Evolutionary conservation across 2,888 invertebrate genomes (phyloP).

Genomic region (Acronicta aceris): DNA sequence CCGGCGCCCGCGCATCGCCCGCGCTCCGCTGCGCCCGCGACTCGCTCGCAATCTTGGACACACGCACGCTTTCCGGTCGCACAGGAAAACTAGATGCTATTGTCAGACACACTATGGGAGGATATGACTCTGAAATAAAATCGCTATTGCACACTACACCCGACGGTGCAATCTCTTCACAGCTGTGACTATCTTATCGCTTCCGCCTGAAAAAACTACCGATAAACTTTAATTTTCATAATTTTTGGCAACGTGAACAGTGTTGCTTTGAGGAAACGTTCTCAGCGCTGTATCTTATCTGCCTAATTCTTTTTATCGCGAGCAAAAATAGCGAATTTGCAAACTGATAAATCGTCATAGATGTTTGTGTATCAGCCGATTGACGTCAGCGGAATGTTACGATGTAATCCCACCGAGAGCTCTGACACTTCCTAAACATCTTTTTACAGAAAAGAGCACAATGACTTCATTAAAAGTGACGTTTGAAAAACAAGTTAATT

Average conservation of each 20-base stretch:
- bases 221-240: slow-evolving; percentile 63
- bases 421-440: slow-evolving; percentile 38
- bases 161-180: slow-evolving; percentile 48
- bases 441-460: slow-evolving; percentile 23
- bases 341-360: slow-evolving; percentile 66
- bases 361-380: slow-evolving; percentile 54
- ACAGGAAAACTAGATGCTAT: slow-evolving; percentile 79
- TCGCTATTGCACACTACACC: slow-evolving; percentile 38
- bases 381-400: slow-evolving; percentile 62
- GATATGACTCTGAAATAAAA: slow-evolving; percentile 64
- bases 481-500: slow-evolving; percentile 9
- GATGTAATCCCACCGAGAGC: slow-evolving; percentile 18
- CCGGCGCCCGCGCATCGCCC: slow-evolving; percentile 59
- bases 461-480: slow-evolving; percentile 5
- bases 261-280: slow-evolving; percentile 84
- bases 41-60: slow-evolving; percentile 69
- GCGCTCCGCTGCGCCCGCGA: slow-evolving; percentile 52
- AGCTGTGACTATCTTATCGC: slow-evolving; percentile 64
- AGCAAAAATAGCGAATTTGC: slow-evolving; percentile 72
- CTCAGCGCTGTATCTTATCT: slow-evolving; percentile 70
- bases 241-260: slow-evolving; percentile 56
- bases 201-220: slow-evolving; percentile 64
- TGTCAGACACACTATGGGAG: slow-evolving; percentile 66
- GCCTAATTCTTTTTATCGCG: slow-evolving; percentile 66
- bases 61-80: slow-evolving; percentile 81